Percentiles rank a stretch among this genome's conserved stretches.
Evolutionary conservation across 2,797 vertebrate species (phyloP).

Genomic region (Halcyon chelicuti): DNA sequence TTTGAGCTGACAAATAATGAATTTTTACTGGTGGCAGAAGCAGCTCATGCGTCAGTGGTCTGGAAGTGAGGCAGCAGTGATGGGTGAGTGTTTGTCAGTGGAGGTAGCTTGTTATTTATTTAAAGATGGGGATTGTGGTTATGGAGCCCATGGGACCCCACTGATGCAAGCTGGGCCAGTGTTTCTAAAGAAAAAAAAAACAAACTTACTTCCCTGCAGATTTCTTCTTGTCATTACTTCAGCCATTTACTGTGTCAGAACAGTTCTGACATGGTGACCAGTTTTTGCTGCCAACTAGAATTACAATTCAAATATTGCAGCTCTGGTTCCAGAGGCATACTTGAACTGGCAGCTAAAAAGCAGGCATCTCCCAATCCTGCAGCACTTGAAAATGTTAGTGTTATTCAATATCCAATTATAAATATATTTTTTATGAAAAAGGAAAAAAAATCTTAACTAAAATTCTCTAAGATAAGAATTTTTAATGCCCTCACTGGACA

Average conservation of each 20-base stretch:
- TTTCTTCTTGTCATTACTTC: slow-evolving; percentile 25
- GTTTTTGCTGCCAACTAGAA: slow-evolving; percentile 49
- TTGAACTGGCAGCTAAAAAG: slow-evolving; percentile 31
- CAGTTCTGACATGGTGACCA: slow-evolving; percentile 30
- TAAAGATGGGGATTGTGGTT: background rate
- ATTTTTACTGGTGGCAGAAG: background rate
- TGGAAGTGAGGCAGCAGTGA: background rate
- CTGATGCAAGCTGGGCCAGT: slow-evolving; percentile 1
- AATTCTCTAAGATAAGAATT: background rate
- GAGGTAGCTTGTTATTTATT: slow-evolving; percentile 4
- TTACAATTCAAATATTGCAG: slow-evolving; percentile 54
- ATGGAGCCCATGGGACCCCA: background rate
- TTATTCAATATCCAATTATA: background rate
- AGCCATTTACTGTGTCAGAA: slow-evolving; percentile 14
- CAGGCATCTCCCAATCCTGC: background rate
- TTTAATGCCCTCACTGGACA: background rate
- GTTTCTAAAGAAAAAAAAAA: background rate
- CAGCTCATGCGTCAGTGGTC: background rate
- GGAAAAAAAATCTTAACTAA: background rate
- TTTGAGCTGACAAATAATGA: background rate
- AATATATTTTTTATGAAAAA: background rate
- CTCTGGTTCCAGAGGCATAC: slow-evolving; percentile 40
- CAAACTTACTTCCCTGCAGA: background rate
- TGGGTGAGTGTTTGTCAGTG: background rate
- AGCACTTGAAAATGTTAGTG: slow-evolving; percentile 39